These are phyloP conservation scores for Dipodomys merriami DNA, from an alignment of 2,113 vertebrate species.

Conservation along the genomic window DNA sequence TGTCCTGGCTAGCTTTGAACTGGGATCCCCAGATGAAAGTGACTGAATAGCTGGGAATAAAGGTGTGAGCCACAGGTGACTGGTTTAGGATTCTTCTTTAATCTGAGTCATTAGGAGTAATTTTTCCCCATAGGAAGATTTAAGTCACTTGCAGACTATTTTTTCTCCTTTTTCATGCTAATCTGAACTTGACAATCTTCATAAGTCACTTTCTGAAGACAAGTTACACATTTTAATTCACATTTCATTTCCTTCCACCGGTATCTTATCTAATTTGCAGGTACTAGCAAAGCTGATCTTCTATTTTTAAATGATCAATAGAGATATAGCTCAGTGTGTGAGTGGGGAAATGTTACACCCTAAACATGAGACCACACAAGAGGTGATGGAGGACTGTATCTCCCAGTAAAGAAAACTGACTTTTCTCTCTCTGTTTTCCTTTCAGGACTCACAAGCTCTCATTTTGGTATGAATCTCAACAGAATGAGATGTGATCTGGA, in stretches of 20 bases:
- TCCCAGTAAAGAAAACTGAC: no score
- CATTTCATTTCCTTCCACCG: background rate
- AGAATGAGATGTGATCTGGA: slow-evolving; percentile 8
- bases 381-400: no score
- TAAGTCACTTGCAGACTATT: background rate
- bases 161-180: background rate
- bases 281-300: background rate
- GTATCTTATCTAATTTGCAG: background rate
- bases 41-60: no score
- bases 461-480: slow-evolving; percentile 4
- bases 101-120: background rate
- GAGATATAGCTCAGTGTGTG: background rate
- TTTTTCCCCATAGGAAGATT: background rate
- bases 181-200: background rate
- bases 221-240: background rate
- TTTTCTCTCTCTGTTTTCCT: background rate
- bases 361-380: background rate
- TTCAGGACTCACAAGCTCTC: background rate
- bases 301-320: background rate
- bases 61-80: no score
- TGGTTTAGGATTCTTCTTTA: background rate
- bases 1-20: no score
- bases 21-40: no score
- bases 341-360: background rate
- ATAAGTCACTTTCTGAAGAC: background rate